These are phyloP conservation scores for Drepana falcataria DNA, from an alignment of 2,888 invertebrate genomes.

Conservation along the genomic window DNA sequence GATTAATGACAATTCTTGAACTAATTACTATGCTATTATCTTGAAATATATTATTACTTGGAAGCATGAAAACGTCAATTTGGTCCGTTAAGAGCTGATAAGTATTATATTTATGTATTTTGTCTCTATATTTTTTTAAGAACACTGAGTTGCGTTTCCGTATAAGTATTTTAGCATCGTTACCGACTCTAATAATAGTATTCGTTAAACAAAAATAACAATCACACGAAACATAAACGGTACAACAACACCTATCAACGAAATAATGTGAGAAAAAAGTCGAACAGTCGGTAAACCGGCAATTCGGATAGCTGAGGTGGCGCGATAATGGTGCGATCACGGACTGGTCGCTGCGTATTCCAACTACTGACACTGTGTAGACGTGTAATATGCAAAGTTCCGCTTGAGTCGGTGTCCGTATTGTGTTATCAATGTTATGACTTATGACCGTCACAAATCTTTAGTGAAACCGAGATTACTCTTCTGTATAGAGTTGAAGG, in stretches of 20 bases:
- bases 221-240: background rate
- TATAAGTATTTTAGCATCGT: background rate
- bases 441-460: background rate
- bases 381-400: background rate
- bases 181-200: background rate
- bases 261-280: conserved; percentile 22
- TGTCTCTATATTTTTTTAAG: background rate
- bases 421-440: background rate
- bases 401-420: background rate
- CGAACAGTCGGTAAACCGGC: conserved; percentile 25
- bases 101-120: background rate
- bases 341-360: conserved; percentile 26
- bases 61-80: background rate
- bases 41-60: background rate
- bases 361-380: conserved; percentile 32
- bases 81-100: background rate
- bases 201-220: background rate
- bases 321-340: conserved; percentile 56
- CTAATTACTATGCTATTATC: background rate
- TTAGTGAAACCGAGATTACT: background rate
- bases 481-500: background rate
- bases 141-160: background rate
- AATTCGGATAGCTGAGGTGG: conserved; percentile 40
- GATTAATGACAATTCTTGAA: background rate
- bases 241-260: background rate